Percentiles rank a stretch among this genome's conserved stretches.
phyloP scores from a whole-genome alignment of 2,113 vertebrate genomes.

The Ceratotherium simum region DNA sequence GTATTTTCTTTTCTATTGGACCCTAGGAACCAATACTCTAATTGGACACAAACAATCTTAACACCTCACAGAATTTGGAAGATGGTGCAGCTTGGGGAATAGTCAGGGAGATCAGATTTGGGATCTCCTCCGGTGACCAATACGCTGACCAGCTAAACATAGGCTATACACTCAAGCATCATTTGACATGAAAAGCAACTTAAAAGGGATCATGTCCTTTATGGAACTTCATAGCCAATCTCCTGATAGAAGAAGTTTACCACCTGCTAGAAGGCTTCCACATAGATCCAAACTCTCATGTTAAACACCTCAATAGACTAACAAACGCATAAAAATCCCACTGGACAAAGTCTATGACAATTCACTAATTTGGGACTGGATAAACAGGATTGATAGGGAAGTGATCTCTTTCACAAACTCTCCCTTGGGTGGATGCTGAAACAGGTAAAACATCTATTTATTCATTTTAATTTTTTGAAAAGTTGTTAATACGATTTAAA shows the following conservation, averaged over 20 bases:
- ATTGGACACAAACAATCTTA: not conserved
- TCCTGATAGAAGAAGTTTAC: not conserved
- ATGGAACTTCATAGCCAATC: not conserved
- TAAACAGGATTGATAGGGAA: not conserved
- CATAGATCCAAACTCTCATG: not conserved
- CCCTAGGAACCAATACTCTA: not conserved
- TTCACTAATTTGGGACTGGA: not conserved
- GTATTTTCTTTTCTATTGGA: not conserved
- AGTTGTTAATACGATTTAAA: not conserved
- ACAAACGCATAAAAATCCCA: not conserved
- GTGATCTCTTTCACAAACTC: not conserved
- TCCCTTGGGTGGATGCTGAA: not conserved
- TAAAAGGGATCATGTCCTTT: not conserved
- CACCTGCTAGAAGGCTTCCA: not conserved
- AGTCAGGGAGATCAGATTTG: not conserved
- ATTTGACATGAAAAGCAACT: not conserved
- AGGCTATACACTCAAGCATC: not conserved
- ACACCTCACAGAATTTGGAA: not conserved
- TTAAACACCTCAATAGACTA: not conserved
- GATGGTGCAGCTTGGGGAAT: not conserved
- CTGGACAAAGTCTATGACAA: not conserved
- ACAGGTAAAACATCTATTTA: not conserved
- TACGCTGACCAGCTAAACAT: not conserved
- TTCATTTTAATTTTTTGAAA: not conserved
- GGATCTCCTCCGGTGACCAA: not conserved